These are phyloP conservation scores for Listronotus bonariensis DNA, from an alignment of 1,140 invertebrate genomes.

Conservation along the genomic window DNA sequence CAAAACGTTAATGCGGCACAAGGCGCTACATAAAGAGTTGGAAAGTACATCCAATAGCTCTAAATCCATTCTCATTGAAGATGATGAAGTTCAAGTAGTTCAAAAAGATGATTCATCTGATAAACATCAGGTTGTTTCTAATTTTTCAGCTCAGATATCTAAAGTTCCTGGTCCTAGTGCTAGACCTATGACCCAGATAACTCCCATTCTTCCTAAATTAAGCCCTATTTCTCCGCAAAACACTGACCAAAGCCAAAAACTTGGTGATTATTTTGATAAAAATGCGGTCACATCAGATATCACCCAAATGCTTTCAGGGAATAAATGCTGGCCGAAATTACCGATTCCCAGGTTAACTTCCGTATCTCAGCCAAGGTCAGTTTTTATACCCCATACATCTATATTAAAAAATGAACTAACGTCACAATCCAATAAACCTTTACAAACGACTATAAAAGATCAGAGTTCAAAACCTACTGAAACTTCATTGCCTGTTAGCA, in stretches of 20 bases:
- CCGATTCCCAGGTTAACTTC: not conserved
- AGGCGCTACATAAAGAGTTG: slow-evolving; percentile 25
- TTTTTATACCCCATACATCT: too few species aligned
- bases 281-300: not conserved
- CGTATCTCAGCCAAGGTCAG: not conserved
- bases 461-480: too few species aligned
- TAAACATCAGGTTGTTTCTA: slow-evolving; percentile 1
- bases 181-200: not conserved
- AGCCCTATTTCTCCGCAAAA: too few species aligned
- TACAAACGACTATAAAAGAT: too few species aligned
- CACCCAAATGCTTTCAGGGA: slow-evolving; percentile 10
- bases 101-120: not conserved
- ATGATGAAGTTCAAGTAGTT: slow-evolving; percentile 15
- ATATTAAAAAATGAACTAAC: too few species aligned
- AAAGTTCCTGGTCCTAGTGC: not conserved
- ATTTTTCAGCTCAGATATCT: not conserved
- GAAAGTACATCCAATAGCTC: slow-evolving; percentile 4
- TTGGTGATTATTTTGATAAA: slow-evolving; percentile 6
- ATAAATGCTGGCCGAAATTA: not conserved
- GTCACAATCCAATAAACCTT: too few species aligned
- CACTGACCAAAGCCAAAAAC: too few species aligned
- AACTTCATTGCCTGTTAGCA: too few species aligned
- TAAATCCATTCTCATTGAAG: slow-evolving; percentile 3
- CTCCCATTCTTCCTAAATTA: too few species aligned
- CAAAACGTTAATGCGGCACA: slow-evolving; percentile 29